phyloP scores from a whole-genome alignment of 2,113 vertebrate species.

The Actenoides hombroni region DNA sequence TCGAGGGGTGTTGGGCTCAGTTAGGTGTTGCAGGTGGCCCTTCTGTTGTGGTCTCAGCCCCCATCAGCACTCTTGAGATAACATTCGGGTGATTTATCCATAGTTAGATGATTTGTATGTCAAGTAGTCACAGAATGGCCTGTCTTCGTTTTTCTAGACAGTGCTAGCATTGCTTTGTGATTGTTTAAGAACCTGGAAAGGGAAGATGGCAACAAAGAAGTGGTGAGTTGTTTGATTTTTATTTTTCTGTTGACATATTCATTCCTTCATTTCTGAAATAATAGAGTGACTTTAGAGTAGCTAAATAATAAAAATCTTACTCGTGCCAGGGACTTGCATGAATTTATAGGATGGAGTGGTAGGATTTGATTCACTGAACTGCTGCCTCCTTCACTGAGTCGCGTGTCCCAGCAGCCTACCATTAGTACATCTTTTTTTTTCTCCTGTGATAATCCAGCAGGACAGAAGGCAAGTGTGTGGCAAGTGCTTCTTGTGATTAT shows the following conservation, averaged over 20 bases:
- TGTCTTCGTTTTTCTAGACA: not conserved
- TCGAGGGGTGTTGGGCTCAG: not conserved
- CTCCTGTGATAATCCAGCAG: not conserved
- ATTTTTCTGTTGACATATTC: not conserved
- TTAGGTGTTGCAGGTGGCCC: not conserved
- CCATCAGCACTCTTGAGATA: not conserved
- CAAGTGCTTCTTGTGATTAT: not conserved
- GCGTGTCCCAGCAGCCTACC: not conserved
- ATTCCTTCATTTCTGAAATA: not conserved
- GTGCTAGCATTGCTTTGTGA: not conserved
- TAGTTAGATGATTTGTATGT: not conserved
- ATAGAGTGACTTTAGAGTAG: not conserved
- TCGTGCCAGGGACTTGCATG: not conserved
- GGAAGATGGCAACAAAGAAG: not conserved
- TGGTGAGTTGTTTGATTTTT: too few species aligned
- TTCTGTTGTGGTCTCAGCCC: not conserved
- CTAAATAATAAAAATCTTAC: not conserved
- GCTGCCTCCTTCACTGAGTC: accelerated
- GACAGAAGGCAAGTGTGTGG: not conserved
- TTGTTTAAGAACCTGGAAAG: not conserved
- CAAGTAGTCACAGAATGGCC: accelerated
- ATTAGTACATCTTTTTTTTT: too few species aligned
- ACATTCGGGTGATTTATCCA: not conserved
- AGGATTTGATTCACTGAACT: not conserved
- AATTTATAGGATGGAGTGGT: not conserved